Base-by-base conservation (phyloP, 2,113 vertebrate species). In the Oreochromis tanganicae region DNA sequence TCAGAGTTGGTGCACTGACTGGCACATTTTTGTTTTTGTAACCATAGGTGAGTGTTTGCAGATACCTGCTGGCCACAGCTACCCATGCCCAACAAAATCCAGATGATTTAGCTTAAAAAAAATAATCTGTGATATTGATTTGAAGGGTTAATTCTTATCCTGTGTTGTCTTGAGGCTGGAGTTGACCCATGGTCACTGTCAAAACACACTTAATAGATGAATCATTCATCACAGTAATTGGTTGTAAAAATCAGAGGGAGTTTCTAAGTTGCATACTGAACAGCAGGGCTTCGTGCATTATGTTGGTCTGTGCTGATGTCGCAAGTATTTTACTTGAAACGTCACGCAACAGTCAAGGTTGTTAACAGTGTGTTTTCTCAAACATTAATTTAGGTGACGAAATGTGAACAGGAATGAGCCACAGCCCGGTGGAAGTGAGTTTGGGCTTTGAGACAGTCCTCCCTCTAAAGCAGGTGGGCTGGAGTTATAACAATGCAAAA, bases 191-290 rank as follows among this genome's bases (percentile, higher is more conserved):
- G 10, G 46, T 17, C 24, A 32, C 24, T n/a, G 73, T 32, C 10
- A 50, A 32, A 78, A 32, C 71, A 32, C 11, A 50, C 27, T 50
- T 50, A n/a, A 75, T 48, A 75, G 24, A 32, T 78, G 46, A 78
- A 19, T 48, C 71, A 75, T 75, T 12, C 24, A 75, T 78, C 10
- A n/a, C 16, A 78, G 71, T 50, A 29, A 50, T 32, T 78, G 73
- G 73, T n/a, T 52, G 43, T 78, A n/a, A 78, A 8, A 24, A 48
- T 27, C 68, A 5, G 24, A 32, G 27, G 73, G 27, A 32, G 14
- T n/a, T 50, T 50, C 16, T 50, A 52, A 50, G 46, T 32, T 50
- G 71, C 24, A 78, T 52, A 32, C 73, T 13, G 46, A 78, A 13
- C 46, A 32, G 46, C 24, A 19, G 9, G 27, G 24, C 71, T 78